These are phyloP conservation scores for Macrotus californicus DNA, from an alignment of 2,113 vertebrate genomes.

Conservation along the genomic window DNA sequence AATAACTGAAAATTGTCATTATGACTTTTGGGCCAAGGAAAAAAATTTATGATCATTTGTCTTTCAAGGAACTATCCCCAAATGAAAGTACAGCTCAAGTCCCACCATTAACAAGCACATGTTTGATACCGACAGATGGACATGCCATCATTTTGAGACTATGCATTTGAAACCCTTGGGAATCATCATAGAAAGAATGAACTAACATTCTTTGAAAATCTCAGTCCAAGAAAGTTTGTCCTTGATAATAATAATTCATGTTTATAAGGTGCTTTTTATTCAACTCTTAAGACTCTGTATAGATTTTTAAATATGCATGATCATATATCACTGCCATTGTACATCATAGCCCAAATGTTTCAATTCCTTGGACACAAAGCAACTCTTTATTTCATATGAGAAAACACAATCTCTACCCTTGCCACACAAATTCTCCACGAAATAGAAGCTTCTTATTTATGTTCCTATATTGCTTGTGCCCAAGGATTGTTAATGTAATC, in stretches of 20 bases:
- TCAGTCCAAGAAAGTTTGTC: constrained; percentile 14
- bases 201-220: constrained; percentile 32
- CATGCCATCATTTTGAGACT: constrained; percentile 33
- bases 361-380: constrained; percentile 41
- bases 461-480: neutral
- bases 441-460: constrained; percentile 32
- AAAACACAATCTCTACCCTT: constrained; percentile 27
- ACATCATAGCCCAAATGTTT: constrained; percentile 31
- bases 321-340: constrained; percentile 35
- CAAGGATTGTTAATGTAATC: constrained; percentile 50
- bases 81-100: neutral
- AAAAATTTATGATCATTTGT: neutral
- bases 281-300: constrained; percentile 3
- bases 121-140: neutral
- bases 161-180: constrained; percentile 16
- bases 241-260: constrained; percentile 33
- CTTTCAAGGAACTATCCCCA: constrained; percentile 10
- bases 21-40: neutral
- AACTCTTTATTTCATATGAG: constrained; percentile 56
- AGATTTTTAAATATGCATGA: constrained; percentile 41
- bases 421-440: constrained; percentile 43
- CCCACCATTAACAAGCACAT: neutral
- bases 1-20: constrained; percentile 19
- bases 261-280: constrained; percentile 46
- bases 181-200: neutral